Evolutionary conservation across 2,888 invertebrate species (phyloP), one percentile per base, ranked within the genome.

Genomic region (Poecilus cupreus): DNA sequence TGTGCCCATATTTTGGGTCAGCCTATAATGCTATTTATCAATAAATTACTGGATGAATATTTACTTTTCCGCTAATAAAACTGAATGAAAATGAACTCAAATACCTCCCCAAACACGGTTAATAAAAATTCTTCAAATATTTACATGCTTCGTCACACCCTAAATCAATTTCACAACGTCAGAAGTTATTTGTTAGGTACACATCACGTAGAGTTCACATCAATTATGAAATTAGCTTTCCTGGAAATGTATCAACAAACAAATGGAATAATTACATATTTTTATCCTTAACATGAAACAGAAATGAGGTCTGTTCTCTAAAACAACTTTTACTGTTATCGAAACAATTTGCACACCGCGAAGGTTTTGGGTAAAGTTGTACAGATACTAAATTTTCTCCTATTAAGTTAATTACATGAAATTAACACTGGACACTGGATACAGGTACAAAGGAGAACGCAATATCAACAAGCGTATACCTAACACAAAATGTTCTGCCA

Each of bases 241-340:
- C 54, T 3, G 32, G 32, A 54, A 51, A 54, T 54, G 51, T 20
- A 54, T 22, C 54, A 54, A 54, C 22, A 20, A 20, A 32, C 8
- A 32, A 1, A 32, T 32, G 32, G 20, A 54, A 54, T 20, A 54
- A 54, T 22, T 54, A 54, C 22, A 11, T 20, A 20, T 22, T 54
- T 20, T 54, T 20, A 46, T 46, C 46, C 8, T 6, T n/a, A 60
- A 60, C 60, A 60, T 22, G 26, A 26, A 60, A 60, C 26, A 60
- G 26, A 60, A 60, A 60, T 26, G n/a, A 60, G 60, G 60, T 60
- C 26, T 43, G 13, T 32, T 54, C 22, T 11, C 8, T 20, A 22
- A 54, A 54, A 54, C 54, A 54, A 20, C 60, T 60, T 60, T 60
- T 60, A 60, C 60, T 60, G 3, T 60, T 26, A 60, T 60, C 60